Conservation (phyloP, 1,140 invertebrate genomes). For the Diuraphis noxia region DNA sequence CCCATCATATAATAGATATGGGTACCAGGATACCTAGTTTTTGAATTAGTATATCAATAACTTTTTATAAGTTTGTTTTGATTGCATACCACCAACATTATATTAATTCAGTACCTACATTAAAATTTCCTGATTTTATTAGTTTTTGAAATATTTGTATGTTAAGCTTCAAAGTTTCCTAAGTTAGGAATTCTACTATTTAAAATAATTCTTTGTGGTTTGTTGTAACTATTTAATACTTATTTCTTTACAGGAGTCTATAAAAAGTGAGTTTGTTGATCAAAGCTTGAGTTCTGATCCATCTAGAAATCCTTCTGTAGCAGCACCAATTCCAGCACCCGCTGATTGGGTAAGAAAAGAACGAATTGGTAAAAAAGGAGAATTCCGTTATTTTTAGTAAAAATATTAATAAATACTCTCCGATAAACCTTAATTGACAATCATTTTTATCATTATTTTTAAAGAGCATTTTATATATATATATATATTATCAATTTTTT, state of each 20-base stretch:
- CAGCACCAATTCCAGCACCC: conserved; percentile 64
- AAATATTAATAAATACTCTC: not conserved
- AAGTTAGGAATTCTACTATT: not conserved
- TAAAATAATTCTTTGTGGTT: not conserved
- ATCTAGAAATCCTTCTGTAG: conserved; percentile 57
- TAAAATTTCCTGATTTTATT: not conserved
- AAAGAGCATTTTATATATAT: not conserved
- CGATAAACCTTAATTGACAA: not conserved
- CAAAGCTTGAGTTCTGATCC: conserved; percentile 61
- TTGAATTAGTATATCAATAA: not conserved
- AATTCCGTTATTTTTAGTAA: conserved; percentile 89
- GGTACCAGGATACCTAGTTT: too few relatives aligned
- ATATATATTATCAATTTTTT: conserved; percentile 17
- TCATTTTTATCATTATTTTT: not conserved
- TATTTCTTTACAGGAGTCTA: conserved; percentile 60
- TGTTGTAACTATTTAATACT: not conserved
- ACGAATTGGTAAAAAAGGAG: conserved; percentile 90
- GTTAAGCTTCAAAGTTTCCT: not conserved
- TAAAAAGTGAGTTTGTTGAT: conserved; percentile 60
- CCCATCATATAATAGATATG: too few relatives aligned
- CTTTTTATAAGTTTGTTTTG: not conserved
- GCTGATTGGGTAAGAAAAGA: conserved; percentile 84
- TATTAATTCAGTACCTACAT: not conserved
- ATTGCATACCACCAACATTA: not conserved
- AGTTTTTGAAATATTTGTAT: not conserved